Evolutionary conservation across 1,140 invertebrate genomes (phyloP).

Genomic region (Aphis gossypii): DNA sequence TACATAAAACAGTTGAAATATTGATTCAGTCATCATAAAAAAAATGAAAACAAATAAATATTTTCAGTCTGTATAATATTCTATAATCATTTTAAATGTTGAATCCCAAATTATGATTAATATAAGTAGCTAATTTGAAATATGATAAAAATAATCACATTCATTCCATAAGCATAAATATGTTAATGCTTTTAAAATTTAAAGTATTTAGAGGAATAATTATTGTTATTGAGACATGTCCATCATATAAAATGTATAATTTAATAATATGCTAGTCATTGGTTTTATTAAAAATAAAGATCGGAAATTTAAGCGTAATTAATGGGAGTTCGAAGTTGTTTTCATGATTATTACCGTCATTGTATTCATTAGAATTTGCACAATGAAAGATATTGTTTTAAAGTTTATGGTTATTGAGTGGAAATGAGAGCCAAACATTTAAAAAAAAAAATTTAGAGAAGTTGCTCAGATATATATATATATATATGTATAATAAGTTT

Average conservation of each 20-base stretch:
- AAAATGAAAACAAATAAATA: too few species aligned
- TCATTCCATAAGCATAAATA: too few species aligned
- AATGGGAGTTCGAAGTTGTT: background rate
- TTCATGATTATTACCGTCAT: constrained; percentile 8
- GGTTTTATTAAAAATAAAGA: background rate
- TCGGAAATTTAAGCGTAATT: background rate
- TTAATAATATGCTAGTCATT: background rate
- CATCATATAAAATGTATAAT: background rate
- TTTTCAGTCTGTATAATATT: too few species aligned
- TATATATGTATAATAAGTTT: background rate
- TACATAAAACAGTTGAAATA: too few species aligned
- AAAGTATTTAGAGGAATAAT: background rate
- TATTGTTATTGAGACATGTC: background rate
- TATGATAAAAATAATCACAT: background rate
- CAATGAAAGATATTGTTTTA: background rate
- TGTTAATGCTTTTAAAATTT: background rate
- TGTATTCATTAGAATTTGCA: background rate
- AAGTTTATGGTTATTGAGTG: background rate
- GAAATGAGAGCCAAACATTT: background rate
- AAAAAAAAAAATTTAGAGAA: background rate
- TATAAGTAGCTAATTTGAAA: background rate
- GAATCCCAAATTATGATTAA: background rate
- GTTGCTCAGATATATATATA: background rate
- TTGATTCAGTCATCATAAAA: too few species aligned
- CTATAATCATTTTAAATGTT: too few species aligned